Percentiles rank a stretch among this genome's conserved stretches.
phyloP scores from a whole-genome alignment of 2,888 invertebrate genomes.

The Oxystoma pomonae region DNA sequence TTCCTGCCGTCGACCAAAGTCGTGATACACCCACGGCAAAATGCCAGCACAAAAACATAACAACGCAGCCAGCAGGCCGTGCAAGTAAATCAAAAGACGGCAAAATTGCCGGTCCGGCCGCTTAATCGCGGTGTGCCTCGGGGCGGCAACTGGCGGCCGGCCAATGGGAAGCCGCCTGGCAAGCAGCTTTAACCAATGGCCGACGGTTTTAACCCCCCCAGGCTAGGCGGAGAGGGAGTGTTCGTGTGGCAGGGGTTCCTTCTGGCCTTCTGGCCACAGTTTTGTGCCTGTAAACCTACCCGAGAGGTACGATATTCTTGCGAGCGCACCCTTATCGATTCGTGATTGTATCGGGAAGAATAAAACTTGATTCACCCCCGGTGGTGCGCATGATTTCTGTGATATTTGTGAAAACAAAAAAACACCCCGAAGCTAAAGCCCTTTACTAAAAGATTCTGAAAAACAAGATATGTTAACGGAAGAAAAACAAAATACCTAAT shows the following conservation, averaged over 20 bases:
- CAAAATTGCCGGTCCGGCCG: background rate
- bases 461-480: no score
- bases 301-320: background rate
- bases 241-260: background rate
- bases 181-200: slow-evolving; percentile 47
- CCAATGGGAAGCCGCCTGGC: slow-evolving; percentile 44
- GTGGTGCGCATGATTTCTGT: no score
- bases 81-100: slow-evolving; percentile 4
- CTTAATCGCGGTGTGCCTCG: slow-evolving; percentile 27
- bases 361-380: no score
- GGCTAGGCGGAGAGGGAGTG: slow-evolving; percentile 16
- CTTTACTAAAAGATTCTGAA: no score
- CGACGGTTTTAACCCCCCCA: slow-evolving; percentile 46
- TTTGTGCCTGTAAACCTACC: slow-evolving; percentile 3
- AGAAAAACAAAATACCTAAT: no score
- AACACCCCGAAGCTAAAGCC: no score
- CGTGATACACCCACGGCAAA: slow-evolving; percentile 4
- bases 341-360: no score
- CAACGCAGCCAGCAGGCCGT: background rate
- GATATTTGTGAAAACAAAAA: no score
- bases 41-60: background rate
- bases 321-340: no score
- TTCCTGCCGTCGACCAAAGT: background rate
- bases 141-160: slow-evolving; percentile 45
- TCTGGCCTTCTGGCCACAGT: background rate